These are phyloP conservation scores for Malacoraja senta DNA, from an alignment of 2,797 vertebrate species.

Conservation along the genomic window DNA sequence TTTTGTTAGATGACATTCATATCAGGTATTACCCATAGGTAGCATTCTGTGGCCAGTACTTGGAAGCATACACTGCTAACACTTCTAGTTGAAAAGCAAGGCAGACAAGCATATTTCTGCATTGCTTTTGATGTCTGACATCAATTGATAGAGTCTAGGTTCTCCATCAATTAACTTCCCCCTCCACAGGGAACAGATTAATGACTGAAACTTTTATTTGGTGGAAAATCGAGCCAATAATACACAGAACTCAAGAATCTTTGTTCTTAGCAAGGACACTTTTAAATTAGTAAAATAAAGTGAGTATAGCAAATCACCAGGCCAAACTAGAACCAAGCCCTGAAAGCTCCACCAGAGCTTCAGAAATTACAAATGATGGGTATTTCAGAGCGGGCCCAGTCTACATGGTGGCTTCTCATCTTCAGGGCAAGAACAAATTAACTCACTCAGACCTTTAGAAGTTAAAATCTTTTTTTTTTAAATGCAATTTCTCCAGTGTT, in stretches of 20 bases:
- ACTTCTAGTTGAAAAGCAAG: neutral
- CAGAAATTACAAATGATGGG: neutral
- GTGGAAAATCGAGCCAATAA: neutral
- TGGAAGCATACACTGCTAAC: neutral
- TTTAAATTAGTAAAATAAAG: neutral
- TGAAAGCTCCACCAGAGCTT: neutral
- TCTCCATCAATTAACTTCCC: slow-evolving; percentile 5
- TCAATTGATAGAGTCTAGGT: neutral
- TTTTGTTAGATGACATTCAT: neutral
- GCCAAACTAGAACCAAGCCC: too few relatives aligned
- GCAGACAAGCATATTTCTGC: neutral
- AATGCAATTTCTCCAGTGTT: neutral
- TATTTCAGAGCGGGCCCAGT: neutral
- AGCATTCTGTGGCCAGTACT: slow-evolving; percentile 11
- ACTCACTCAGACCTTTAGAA: neutral
- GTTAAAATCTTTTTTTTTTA: neutral
- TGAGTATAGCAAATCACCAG: neutral
- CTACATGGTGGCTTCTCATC: neutral
- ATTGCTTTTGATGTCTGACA: neutral
- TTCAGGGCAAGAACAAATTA: neutral
- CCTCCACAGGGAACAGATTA: neutral
- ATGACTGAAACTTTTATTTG: neutral
- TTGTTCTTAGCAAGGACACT: neutral
- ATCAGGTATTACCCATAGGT: neutral
- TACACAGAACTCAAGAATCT: neutral